Evolutionary conservation across 2,113 vertebrate genomes (phyloP), one percentile per base, ranked within the genome.

Genomic region (Spea multiplicata): DNA sequence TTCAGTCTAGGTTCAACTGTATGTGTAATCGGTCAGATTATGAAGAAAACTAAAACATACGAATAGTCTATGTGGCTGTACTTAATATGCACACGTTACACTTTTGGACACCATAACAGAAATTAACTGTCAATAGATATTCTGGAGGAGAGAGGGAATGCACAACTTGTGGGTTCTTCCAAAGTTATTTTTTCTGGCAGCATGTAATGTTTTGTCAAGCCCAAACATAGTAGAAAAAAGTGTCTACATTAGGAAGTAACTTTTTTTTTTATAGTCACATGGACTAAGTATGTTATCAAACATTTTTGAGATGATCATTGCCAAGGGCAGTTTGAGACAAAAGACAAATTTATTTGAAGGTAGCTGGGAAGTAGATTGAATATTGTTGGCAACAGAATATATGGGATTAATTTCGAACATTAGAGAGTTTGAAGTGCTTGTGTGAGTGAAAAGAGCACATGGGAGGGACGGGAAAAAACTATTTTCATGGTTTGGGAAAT

Each of bases 281-380:
- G 78, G 71, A 30, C 49, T 55, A 67, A 73, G 77, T 71, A 80
- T 80, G 78, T 80, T 80, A 71, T 80, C 65, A 64, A 74, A 50
- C 48, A 50, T 74, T 67, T 47, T 16, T 80, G 71, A 68, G 50
- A 80, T 74, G 71, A 52, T 67, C 59, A 52, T 57, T 67, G 67
- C 67, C 6, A 47, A 52, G 44, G 55, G 50, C 45, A 76, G 14
- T 57, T 7, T 16, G 66, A 77, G 61, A 76, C 44, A 47, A 76
- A 68, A 76, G 66, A 77, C 52, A 62, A 77, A 70, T 30, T 14
- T 30, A 17, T 59, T 76, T 64, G 61, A 8, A 61, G 45, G 45
- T 62, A 55, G 17, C 45, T 62, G 45, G 52, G 47, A 57, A 49
- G 47, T 16, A 67, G 74, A 61, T 61, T 4, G 12, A 44, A 68